Evolutionary conservation across 2,113 vertebrate species (phyloP).

Genomic region (Amia ocellicauda): DNA sequence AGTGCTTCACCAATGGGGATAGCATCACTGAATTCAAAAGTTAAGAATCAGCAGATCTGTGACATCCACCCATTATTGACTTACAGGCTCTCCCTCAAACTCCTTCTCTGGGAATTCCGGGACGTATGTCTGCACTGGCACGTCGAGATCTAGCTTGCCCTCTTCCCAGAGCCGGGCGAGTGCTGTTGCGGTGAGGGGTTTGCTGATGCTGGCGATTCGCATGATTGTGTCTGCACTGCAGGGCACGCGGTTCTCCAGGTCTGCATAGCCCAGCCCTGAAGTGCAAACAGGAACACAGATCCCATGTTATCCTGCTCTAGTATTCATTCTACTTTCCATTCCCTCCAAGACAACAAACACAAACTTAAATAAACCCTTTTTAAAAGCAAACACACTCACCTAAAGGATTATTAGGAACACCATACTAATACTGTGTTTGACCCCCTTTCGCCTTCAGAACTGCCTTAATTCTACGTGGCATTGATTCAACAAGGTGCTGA

Average conservation of each 20-base stretch:
- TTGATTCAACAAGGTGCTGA: too few species aligned
- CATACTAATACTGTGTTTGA: too few species aligned
- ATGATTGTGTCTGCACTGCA: constrained; percentile 84
- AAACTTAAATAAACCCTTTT: too few species aligned
- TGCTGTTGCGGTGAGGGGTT: constrained; percentile 86
- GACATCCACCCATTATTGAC: constrained; percentile 27
- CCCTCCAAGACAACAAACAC: too few species aligned
- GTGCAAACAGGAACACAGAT: constrained; percentile 10
- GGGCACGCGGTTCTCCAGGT: constrained; percentile 86
- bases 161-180: constrained; percentile 85
- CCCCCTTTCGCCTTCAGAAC: too few species aligned
- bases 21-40: neutral
- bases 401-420: too few species aligned
- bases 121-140: constrained; percentile 89
- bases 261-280: constrained; percentile 86
- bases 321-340: too few species aligned
- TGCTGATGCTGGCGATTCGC: constrained; percentile 96
- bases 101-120: constrained; percentile 92
- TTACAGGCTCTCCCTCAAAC: constrained; percentile 86
- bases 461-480: too few species aligned
- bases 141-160: constrained; percentile 86
- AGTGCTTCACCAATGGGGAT: too few species aligned
- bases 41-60: too few species aligned
- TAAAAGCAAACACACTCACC: too few species aligned
- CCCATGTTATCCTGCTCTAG: too few species aligned